These are phyloP conservation scores for Thymallus thymallus DNA, from an alignment of 2,113 vertebrate genomes.

Conservation along the genomic window DNA sequence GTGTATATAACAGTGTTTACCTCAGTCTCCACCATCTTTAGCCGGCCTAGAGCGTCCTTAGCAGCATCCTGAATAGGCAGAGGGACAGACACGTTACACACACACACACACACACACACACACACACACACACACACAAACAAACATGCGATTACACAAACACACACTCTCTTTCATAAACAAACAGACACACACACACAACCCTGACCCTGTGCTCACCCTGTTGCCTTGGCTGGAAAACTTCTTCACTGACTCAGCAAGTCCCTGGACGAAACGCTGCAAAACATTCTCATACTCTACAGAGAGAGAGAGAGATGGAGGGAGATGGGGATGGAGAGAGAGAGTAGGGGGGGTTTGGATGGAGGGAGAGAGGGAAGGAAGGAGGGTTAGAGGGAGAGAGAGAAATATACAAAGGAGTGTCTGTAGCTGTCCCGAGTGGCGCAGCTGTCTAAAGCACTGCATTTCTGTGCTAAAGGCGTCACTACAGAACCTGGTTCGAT, in stretches of 20 bases:
- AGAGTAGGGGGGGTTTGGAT: not conserved
- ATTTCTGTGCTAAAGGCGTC: too few relatives aligned
- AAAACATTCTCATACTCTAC: slow-evolving; percentile 83
- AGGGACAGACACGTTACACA: slow-evolving; percentile 1
- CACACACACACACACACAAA: not conserved
- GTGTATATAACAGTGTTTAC: slow-evolving; percentile 52
- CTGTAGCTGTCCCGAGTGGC: too few relatives aligned
- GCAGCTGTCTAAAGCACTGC: too few relatives aligned
- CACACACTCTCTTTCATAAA: not conserved
- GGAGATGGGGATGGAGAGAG: not conserved
- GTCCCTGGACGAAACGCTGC: slow-evolving; percentile 75
- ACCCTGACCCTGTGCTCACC: slow-evolving; percentile 63
- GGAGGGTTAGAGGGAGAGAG: not conserved
- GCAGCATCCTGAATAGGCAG: slow-evolving; percentile 77
- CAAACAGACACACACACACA: not conserved
- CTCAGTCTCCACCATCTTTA: slow-evolving; percentile 85
- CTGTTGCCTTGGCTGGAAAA: slow-evolving; percentile 83
- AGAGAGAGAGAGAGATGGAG: not conserved
- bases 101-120: not conserved
- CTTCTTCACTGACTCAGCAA: slow-evolving; percentile 80
- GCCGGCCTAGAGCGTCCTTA: slow-evolving; percentile 82
- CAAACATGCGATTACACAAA: not conserved
- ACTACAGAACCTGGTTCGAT: too few relatives aligned
- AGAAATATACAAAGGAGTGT: not conserved
- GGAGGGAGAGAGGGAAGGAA: not conserved